Percentiles rank a stretch among this genome's conserved stretches.
Evolutionary conservation across 2,797 vertebrate species (phyloP).

Genomic region (Buphagus erythrorhynchus): DNA sequence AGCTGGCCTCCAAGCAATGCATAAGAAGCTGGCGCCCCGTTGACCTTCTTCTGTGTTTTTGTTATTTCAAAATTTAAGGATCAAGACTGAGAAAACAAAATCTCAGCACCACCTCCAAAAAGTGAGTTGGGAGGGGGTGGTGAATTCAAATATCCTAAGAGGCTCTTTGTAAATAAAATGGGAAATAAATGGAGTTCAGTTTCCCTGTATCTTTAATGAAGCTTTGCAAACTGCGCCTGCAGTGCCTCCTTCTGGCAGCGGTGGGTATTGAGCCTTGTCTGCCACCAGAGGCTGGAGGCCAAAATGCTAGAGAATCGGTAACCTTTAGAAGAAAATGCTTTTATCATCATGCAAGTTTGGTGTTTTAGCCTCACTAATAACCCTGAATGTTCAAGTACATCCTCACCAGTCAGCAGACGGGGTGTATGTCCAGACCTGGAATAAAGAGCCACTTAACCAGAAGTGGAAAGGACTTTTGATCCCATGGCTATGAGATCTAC

Average conservation of each 20-base stretch:
- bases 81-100: not conserved
- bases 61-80: not conserved
- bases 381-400: not conserved
- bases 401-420: not conserved
- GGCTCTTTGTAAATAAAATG: not conserved
- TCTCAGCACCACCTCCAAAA: not conserved
- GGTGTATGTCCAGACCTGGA: not conserved
- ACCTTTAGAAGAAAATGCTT: not conserved
- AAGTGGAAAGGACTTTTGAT: not conserved
- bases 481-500: not conserved
- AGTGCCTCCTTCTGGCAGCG: not conserved
- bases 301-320: not conserved
- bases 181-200: not conserved
- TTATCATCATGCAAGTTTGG: no score
- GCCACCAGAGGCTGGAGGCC: not conserved
- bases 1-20: not conserved
- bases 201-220: not conserved
- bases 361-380: not conserved
- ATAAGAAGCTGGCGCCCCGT: accelerated
- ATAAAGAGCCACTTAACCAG: not conserved
- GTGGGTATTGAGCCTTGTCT: not conserved
- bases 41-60: not conserved
- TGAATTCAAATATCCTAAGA: not conserved
- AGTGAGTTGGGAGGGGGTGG: not conserved
- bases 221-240: not conserved